Conservation (phyloP, 2,113 vertebrate genomes). For the Trochalopteron elliotii region DNA sequence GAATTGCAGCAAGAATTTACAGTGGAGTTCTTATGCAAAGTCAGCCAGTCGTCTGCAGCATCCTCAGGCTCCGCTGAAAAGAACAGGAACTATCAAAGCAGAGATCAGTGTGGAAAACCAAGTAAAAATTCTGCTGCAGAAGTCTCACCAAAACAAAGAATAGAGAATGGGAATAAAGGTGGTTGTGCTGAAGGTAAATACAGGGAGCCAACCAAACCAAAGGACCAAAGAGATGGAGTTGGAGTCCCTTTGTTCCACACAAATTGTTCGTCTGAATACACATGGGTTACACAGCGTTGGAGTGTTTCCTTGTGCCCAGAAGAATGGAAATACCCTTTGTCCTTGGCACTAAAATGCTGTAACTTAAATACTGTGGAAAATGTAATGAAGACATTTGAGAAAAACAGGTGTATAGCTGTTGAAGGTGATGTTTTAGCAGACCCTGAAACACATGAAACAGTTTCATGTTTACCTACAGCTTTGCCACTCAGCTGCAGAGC, state of each 20-base stretch:
- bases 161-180: not conserved
- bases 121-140: not conserved
- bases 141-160: not conserved
- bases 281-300: conserved; percentile 79
- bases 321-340: conserved; percentile 84
- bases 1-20: conserved; percentile 80
- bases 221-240: not conserved
- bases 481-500: conserved; percentile 81
- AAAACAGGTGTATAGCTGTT: not conserved
- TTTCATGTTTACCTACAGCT: conserved; percentile 74
- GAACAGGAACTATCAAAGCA: not conserved
- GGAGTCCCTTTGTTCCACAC: not conserved
- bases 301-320: conserved; percentile 73
- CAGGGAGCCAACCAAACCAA: not conserved
- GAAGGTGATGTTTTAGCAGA: not conserved
- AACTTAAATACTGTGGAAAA: not conserved
- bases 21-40: conserved; percentile 82
- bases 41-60: conserved; percentile 68
- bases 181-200: not conserved
- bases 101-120: not conserved
- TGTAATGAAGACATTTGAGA: not conserved
- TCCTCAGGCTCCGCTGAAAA: not conserved
- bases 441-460: not conserved
- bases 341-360: conserved; percentile 71
- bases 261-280: conserved; percentile 62